Conservation (phyloP, 2,797 vertebrate genomes). For the Adelosebastes latens region DNA sequence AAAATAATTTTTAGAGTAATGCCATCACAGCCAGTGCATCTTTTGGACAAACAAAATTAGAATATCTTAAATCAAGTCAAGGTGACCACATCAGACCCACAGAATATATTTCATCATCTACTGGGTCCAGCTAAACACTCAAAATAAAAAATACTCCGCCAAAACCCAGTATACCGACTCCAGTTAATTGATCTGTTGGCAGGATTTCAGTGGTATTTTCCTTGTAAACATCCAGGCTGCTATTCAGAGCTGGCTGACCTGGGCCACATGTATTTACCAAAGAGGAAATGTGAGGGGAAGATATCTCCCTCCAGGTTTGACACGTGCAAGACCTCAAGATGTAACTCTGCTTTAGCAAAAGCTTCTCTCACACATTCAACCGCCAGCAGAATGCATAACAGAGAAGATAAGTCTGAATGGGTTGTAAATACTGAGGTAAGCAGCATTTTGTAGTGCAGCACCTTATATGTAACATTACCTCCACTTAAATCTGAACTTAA, state of each 20-base stretch:
- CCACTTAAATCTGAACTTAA: slow-evolving; percentile 42
- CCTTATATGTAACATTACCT: slow-evolving; percentile 13
- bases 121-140: neutral
- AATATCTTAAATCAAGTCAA: neutral
- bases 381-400: slow-evolving; percentile 1
- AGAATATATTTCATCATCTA: neutral
- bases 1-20: neutral
- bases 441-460: neutral
- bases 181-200: slow-evolving; percentile 46
- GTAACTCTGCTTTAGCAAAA: slow-evolving; percentile 24
- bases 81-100: neutral
- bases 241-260: slow-evolving; percentile 41
- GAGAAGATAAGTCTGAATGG: neutral
- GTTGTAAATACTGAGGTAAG: neutral
- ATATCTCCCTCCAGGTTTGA: slow-evolving; percentile 44
- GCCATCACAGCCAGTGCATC: neutral
- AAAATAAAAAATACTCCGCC: neutral
- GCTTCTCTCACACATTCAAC: neutral
- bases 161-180: neutral
- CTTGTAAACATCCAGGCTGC: slow-evolving; percentile 43
- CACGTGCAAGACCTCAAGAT: slow-evolving; percentile 35
- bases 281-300: slow-evolving; percentile 43
- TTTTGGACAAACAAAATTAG: neutral
- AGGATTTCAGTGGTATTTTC: slow-evolving; percentile 32
- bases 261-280: slow-evolving; percentile 51